Conservation (phyloP, 2,888 invertebrate species). For the Alcis repandata region DNA sequence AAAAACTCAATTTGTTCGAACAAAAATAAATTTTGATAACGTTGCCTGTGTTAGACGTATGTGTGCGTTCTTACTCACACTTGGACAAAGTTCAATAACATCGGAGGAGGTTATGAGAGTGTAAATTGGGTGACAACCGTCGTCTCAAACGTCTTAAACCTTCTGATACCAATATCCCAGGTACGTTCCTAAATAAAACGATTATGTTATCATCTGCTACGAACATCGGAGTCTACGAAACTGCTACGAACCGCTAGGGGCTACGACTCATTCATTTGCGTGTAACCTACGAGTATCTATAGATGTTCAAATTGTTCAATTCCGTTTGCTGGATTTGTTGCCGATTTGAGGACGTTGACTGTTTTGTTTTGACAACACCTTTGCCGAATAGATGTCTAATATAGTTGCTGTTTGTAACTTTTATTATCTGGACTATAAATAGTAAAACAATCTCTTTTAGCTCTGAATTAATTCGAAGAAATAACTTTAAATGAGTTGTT, state of each 20-base stretch:
- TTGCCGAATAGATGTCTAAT: neutral
- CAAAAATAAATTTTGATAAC: slow-evolving; percentile 37
- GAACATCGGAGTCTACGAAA: slow-evolving; percentile 63
- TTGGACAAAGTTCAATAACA: slow-evolving; percentile 50
- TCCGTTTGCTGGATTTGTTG: slow-evolving; percentile 28
- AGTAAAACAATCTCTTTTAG: too few species aligned
- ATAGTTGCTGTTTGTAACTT: too few species aligned
- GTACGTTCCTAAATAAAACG: slow-evolving; percentile 63
- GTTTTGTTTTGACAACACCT: slow-evolving; percentile 8
- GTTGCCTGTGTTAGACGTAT: slow-evolving; percentile 11
- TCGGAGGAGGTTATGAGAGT: slow-evolving; percentile 66
- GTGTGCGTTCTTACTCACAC: slow-evolving; percentile 32
- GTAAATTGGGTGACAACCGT: slow-evolving; percentile 73
- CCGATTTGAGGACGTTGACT: slow-evolving; percentile 10
- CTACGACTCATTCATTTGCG: slow-evolving; percentile 36
- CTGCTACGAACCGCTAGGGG: slow-evolving; percentile 59
- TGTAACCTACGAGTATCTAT: slow-evolving; percentile 28
- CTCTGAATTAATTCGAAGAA: too few species aligned
- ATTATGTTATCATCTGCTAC: slow-evolving; percentile 68
- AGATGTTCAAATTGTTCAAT: slow-evolving; percentile 16
- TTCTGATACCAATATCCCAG: slow-evolving; percentile 62
- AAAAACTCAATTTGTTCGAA: slow-evolving; percentile 33
- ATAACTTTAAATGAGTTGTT: too few species aligned
- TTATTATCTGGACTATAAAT: too few species aligned
- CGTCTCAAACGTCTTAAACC: slow-evolving; percentile 56